Evolutionary conservation across 2,113 vertebrate species (phyloP).

Genomic region (Parotia lawesii): DNA sequence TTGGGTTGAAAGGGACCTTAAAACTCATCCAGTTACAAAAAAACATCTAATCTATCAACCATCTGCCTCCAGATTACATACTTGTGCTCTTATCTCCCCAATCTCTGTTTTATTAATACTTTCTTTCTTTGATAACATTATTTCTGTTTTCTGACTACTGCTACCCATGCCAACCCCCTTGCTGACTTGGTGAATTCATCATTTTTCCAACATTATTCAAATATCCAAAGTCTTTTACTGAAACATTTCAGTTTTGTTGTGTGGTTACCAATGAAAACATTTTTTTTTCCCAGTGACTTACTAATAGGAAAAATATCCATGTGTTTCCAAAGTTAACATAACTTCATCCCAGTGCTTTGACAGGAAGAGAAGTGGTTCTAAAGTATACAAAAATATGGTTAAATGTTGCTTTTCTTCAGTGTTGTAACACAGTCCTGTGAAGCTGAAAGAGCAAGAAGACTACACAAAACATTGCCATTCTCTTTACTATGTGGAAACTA

Average conservation of each 20-base stretch:
- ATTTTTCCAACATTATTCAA: background rate
- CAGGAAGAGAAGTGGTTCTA: conserved; percentile 7
- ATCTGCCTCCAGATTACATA: background rate
- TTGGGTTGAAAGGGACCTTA: background rate
- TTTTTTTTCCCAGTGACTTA: background rate
- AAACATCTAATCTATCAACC: background rate
- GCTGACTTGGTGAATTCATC: background rate
- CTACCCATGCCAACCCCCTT: background rate
- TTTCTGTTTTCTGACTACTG: background rate
- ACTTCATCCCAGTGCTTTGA: background rate
- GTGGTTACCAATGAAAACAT: background rate
- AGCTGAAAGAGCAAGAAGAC: background rate
- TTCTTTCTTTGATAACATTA: background rate
- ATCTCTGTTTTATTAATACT: background rate
- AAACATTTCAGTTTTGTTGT: background rate
- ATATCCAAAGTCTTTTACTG: background rate
- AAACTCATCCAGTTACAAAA: background rate
- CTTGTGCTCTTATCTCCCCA: background rate
- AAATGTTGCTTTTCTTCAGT: background rate
- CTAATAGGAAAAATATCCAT: background rate
- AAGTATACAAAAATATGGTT: conserved; percentile 3
- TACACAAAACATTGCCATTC: background rate
- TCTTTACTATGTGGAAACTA: background rate
- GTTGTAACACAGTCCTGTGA: background rate
- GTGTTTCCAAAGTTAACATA: background rate